These are phyloP conservation scores for Hippoglossus hippoglossus DNA, from an alignment of 2,797 vertebrate genomes.

Conservation along the genomic window DNA sequence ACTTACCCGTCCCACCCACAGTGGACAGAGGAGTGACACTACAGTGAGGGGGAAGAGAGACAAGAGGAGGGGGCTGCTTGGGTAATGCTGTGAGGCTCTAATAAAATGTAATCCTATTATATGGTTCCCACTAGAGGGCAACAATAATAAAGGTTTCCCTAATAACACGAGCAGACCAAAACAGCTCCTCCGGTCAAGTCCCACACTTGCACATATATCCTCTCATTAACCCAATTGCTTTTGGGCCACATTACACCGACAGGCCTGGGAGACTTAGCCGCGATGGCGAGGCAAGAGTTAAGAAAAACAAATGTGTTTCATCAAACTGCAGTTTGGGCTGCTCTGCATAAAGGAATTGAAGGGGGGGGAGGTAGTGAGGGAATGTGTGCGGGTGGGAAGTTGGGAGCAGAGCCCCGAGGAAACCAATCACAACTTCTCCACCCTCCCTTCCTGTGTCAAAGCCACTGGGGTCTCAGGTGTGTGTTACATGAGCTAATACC, in stretches of 20 bases:
- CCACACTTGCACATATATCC: conserved; percentile 84
- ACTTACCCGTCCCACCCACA: conserved; percentile 58
- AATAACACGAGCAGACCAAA: conserved; percentile 86
- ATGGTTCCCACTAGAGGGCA: conserved; percentile 87
- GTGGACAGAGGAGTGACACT: conserved; percentile 75
- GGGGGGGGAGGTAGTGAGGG: conserved; percentile 74
- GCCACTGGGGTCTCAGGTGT: conserved; percentile 86
- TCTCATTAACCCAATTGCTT: conserved; percentile 84
- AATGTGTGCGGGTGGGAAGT: conserved; percentile 82
- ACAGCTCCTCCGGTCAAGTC: conserved; percentile 84
- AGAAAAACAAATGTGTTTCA: conserved; percentile 89
- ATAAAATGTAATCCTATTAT: conserved; percentile 91
- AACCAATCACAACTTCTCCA: conserved; percentile 82
- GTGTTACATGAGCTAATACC: conserved; percentile 80
- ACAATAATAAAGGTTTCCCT: conserved; percentile 89
- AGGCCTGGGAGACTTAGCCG: conserved; percentile 76
- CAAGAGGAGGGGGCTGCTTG: conserved; percentile 71
- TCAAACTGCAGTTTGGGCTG: conserved; percentile 84
- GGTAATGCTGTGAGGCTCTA: conserved; percentile 85
- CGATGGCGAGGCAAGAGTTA: conserved; percentile 82
- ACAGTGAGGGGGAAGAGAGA: conserved; percentile 69
- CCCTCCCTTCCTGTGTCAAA: conserved; percentile 79
- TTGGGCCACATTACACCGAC: conserved; percentile 81
- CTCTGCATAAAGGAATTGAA: conserved; percentile 82
- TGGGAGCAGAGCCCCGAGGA: conserved; percentile 81